These are phyloP conservation scores for Sebastes diaconus DNA, from an alignment of 2,797 vertebrate genomes.

Conservation along the genomic window DNA sequence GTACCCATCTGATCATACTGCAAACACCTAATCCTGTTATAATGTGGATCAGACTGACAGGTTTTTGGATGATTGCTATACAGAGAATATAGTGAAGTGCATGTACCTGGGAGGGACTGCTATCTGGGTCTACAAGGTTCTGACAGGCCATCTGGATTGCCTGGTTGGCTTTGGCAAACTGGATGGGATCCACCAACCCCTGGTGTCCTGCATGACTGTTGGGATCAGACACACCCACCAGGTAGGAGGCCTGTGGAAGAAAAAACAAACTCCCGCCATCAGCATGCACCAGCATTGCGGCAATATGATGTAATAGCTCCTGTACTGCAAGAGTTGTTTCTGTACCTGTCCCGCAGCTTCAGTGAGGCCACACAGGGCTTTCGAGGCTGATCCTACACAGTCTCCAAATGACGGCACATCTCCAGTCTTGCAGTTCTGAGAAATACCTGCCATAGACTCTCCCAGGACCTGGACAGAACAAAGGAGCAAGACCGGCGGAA, in stretches of 20 bases:
- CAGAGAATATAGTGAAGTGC: background rate
- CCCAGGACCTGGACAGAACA: conserved; percentile 88
- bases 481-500: background rate
- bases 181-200: conserved; percentile 96
- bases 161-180: conserved; percentile 98
- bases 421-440: conserved; percentile 96
- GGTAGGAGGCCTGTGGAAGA: conserved; percentile 64
- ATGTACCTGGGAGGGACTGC: conserved; percentile 95
- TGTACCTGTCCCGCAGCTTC: conserved; percentile 96
- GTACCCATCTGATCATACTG: background rate
- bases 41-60: background rate
- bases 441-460: conserved; percentile 98
- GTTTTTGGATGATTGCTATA: background rate
- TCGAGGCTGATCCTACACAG: conserved; percentile 94
- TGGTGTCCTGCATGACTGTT: conserved; percentile 98
- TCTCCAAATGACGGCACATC: conserved; percentile 93
- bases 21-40: background rate
- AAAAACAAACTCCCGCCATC: background rate
- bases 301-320: background rate
- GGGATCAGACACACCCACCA: conserved; percentile 87
- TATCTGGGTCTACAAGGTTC: conserved; percentile 95
- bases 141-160: conserved; percentile 99
- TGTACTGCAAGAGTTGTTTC: background rate
- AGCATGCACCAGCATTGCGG: background rate
- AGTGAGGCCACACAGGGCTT: conserved; percentile 96